Base-by-base conservation (phyloP, 2,113 vertebrate species). In the Sphaerodactylus townsendi region DNA sequence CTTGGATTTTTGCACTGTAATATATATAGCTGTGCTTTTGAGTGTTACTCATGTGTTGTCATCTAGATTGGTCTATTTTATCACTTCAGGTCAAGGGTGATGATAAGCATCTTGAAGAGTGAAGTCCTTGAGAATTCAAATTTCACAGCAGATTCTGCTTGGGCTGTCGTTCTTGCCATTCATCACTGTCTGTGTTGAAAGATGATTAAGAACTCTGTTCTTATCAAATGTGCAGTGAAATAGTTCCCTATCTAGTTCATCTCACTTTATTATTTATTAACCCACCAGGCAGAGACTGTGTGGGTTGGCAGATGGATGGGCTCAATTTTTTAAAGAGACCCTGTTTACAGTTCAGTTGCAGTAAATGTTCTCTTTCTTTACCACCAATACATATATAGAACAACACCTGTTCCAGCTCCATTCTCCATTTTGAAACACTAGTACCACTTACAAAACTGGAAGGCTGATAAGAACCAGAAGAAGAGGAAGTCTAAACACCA, bases 251-350 rank as follows among this genome's bases (percentile, higher is more conserved):
- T 2, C 66, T n/a, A 73, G 46, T 35, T 11, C 41, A 2, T 25
- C 33, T 80, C 68, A 1, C 37, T 79, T 89, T 88, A 77, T 86
- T 88, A 89, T 85, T 91, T 91, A 81, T 86, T 89, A 90, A 0
- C 14, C 4, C 6, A 72, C 64, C 39, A 85, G 9, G 56, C 74
- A 68, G 25, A 77, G 19, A 19, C 73, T 3, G 48, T 70, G 78
- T 0, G 72, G 41, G 72, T 0, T 85, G 75, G 79, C 0, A 21
- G 75, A 0, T 79, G 10, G 66, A 56, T 46, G 62, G 4, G 4
- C 2, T 59, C 33, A 75, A 33, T 28, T 53, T 71, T n/a, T n/a
- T n/a, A n/a, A n/a, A n/a, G n/a, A n/a, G n/a, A n/a, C n/a, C n/a
- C n/a, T 39, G 33, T 3, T 35, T 65, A 30, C 21, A 44, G 41